phyloP scores from a whole-genome alignment of 1,140 invertebrate genomes.

The Ceratosolen fusciceps region DNA sequence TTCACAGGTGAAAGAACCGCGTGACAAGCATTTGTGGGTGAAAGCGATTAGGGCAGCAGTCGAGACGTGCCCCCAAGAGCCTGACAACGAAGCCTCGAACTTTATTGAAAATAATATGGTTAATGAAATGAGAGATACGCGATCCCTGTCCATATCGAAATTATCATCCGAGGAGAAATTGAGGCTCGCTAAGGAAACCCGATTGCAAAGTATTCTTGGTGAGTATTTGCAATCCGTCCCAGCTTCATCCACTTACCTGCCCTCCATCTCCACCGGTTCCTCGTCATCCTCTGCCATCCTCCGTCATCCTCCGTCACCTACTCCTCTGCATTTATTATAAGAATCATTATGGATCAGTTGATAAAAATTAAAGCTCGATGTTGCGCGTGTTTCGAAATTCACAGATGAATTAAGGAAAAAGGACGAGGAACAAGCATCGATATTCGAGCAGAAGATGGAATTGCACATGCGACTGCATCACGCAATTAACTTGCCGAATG shows the following conservation, averaged over 20 bases:
- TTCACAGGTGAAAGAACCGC: slow-evolving; percentile 81
- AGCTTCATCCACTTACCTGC: too few relatives aligned
- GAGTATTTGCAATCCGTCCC: too few relatives aligned
- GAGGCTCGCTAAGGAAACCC: slow-evolving; percentile 78
- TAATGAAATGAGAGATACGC: slow-evolving; percentile 61
- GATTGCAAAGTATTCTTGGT: slow-evolving; percentile 82
- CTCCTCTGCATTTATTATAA: too few relatives aligned
- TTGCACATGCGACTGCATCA: slow-evolving; percentile 85
- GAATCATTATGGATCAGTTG: too few relatives aligned
- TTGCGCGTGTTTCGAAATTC: slow-evolving; percentile 23
- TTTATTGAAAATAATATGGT: slow-evolving; percentile 73
- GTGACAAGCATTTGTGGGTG: slow-evolving; percentile 92
- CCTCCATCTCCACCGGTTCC: too few relatives aligned
- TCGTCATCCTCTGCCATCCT: too few relatives aligned
- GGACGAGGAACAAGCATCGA: slow-evolving; percentile 86
- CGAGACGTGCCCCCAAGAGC: slow-evolving; percentile 78
- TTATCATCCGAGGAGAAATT: slow-evolving; percentile 82
- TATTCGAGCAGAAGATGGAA: slow-evolving; percentile 91
- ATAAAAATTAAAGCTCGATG: too few relatives aligned
- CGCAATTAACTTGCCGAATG: slow-evolving; percentile 71
- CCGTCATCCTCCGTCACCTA: too few relatives aligned
- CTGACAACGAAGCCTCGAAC: slow-evolving; percentile 75
- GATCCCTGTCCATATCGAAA: slow-evolving; percentile 64
- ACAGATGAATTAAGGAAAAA: slow-evolving; percentile 84
- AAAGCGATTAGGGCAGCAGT: slow-evolving; percentile 82